Base-by-base conservation (phyloP, 2,888 invertebrate species). In the Limulus polyphemus region DNA sequence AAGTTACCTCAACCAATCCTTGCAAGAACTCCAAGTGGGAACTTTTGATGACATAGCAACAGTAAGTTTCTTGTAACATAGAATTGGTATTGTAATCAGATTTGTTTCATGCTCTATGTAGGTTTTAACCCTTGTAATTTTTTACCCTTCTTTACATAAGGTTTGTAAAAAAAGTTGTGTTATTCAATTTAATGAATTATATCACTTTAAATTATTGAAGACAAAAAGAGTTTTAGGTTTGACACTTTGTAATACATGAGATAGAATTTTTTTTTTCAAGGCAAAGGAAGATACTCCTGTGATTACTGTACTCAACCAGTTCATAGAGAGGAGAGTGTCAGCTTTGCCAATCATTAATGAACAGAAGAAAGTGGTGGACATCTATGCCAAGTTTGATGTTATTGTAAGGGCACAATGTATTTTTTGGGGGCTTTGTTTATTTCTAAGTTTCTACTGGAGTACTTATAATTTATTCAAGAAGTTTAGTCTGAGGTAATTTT, bases 351-450 rank as follows among this genome's bases (percentile, higher is more conserved):
- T 98, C 60, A 84, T 97, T 46, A 94, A 97, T 77, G 68, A 68
- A 16, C 74, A 81, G 11, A 90, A 92, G 61, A 86, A 88, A 70
- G 84, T 98, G 69, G 87, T 93, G 71, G 95, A 97, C 78, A 95
- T 98, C 74, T 99, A 97, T 80, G 94, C 98, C 73, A 94, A 98
- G 80, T 99, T 98, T 79, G 99, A 98, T 81, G 97, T 97, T 73
- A 95, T 98, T 80, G 97, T 95, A 82, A 87, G 93, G 3, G 32
- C 32, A 32, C 32, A 32, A 32, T 32, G 7, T 32, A 32, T 32
- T 32, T 32, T 32, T 32, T 32, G 32, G 32, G 2, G 7, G 32
- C 32, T 7, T 32, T 32, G 32, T 32, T 32, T 32, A 32, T 32
- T 32, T 32, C 7, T 32, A 7, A 5, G 32, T 32, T 32, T 32